A percentile compares a stretch with the other conserved stretches of the same genome.
phyloP scores from a whole-genome alignment of 2,888 invertebrate species.

The Cantharis flavilabris region DNA sequence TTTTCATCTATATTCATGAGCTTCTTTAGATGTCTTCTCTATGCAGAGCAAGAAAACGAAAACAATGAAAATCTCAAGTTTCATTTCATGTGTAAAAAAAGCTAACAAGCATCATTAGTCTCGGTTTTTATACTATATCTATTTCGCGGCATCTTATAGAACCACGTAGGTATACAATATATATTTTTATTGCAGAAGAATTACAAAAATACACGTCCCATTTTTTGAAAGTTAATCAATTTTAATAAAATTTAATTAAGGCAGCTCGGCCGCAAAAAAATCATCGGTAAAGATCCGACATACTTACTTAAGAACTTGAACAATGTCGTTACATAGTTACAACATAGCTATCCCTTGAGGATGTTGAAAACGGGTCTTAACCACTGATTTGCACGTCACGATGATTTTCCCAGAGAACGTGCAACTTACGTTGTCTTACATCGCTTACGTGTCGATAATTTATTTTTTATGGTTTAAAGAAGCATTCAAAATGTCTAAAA shows the following conservation, averaged over 20 bases:
- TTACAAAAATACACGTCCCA: not conserved
- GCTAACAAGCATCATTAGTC: constrained; percentile 25
- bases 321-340: not conserved
- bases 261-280: not conserved
- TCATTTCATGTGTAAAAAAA: constrained; percentile 15
- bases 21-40: constrained; percentile 19
- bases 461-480: not conserved
- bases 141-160: constrained; percentile 8
- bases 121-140: not conserved
- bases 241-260: not conserved
- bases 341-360: constrained; percentile 12
- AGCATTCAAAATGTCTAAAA: not conserved
- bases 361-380: constrained; percentile 10
- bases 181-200: not conserved
- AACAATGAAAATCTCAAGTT: constrained; percentile 11
- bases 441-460: not conserved
- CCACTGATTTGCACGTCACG: constrained; percentile 22
- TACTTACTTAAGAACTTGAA: not conserved
- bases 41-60: constrained; percentile 11
- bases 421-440: not conserved
- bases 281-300: not conserved
- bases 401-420: constrained; percentile 15
- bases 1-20: constrained; percentile 28
- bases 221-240: too few relatives aligned
- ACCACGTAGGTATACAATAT: not conserved